phyloP scores from a whole-genome alignment of 2,888 invertebrate species.

The Criorhina ranunculi region DNA sequence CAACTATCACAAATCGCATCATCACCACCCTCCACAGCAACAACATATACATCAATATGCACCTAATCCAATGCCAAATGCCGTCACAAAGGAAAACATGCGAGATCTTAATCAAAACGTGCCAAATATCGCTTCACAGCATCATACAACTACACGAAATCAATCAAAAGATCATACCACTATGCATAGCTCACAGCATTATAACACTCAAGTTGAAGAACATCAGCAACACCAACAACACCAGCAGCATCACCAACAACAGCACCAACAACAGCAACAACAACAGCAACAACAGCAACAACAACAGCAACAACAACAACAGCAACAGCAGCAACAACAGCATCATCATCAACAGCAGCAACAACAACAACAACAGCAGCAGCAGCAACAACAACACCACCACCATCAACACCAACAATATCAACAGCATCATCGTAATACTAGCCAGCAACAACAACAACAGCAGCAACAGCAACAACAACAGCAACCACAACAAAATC shows the following conservation, averaged over 20 bases:
- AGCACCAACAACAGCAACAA: slow-evolving; percentile 47
- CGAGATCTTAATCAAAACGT: slow-evolving; percentile 77
- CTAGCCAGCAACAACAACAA: slow-evolving; percentile 79
- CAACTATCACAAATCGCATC: slow-evolving; percentile 57
- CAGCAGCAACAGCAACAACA: slow-evolving; percentile 79
- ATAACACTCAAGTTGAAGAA: slow-evolving; percentile 57
- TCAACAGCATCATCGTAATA: slow-evolving; percentile 77
- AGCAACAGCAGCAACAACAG: slow-evolving; percentile 77
- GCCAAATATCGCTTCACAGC: slow-evolving; percentile 75
- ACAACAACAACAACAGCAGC: slow-evolving; percentile 79
- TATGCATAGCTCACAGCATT: slow-evolving; percentile 31
- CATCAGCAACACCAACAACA: slow-evolving; percentile 63
- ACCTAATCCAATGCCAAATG: slow-evolving; percentile 49
- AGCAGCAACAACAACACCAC: slow-evolving; percentile 78
- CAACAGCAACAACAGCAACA: slow-evolving; percentile 49
- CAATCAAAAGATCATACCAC: slow-evolving; percentile 57
- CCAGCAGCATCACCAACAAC: slow-evolving; percentile 54
- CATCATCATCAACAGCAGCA: slow-evolving; percentile 77
- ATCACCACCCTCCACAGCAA: slow-evolving; percentile 51
- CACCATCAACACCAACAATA: slow-evolving; percentile 77
- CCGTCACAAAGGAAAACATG: slow-evolving; percentile 56
- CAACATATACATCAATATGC: slow-evolving; percentile 58
- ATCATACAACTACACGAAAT: slow-evolving; percentile 43
- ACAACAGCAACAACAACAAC: slow-evolving; percentile 76
- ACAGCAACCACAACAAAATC: slow-evolving; percentile 77